Evolutionary conservation across 53 echinoderm and acorn worm species (phyloP).

Genomic region (Temnopleurus reevesii): DNA sequence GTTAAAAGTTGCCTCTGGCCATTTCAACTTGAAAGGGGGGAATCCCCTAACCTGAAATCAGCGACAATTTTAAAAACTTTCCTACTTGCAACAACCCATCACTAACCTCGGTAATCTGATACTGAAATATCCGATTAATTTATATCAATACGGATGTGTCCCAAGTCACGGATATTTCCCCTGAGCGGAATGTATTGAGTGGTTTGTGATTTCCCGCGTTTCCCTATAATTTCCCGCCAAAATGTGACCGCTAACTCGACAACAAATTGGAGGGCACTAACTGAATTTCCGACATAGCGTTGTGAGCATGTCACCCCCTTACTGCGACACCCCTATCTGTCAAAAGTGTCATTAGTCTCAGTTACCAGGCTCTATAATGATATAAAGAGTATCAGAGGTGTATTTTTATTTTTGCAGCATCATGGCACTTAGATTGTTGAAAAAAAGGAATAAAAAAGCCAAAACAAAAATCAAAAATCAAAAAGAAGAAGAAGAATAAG

Average conservation of each 20-base stretch:
- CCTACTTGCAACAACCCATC: neutral
- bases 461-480: too few species aligned
- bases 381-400: too few species aligned
- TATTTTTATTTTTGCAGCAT: too few species aligned
- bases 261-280: conserved; percentile 51
- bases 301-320: neutral
- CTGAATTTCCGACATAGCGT: conserved; percentile 44
- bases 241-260: conserved; percentile 48
- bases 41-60: neutral
- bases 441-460: too few species aligned
- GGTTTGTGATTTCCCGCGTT: conserved; percentile 35
- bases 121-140: neutral
- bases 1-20: too few species aligned
- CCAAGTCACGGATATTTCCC: neutral
- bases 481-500: too few species aligned
- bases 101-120: neutral
- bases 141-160: conserved; percentile 18
- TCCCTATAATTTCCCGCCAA: conserved; percentile 35
- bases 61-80: too few species aligned
- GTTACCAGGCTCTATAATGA: neutral
- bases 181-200: conserved; percentile 8
- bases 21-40: neutral
- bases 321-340: conserved; percentile 2
- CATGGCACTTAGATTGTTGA: too few species aligned
- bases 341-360: neutral